Evolutionary conservation across 1,140 invertebrate genomes (phyloP).

Genomic region (Parapsyche elsis): DNA sequence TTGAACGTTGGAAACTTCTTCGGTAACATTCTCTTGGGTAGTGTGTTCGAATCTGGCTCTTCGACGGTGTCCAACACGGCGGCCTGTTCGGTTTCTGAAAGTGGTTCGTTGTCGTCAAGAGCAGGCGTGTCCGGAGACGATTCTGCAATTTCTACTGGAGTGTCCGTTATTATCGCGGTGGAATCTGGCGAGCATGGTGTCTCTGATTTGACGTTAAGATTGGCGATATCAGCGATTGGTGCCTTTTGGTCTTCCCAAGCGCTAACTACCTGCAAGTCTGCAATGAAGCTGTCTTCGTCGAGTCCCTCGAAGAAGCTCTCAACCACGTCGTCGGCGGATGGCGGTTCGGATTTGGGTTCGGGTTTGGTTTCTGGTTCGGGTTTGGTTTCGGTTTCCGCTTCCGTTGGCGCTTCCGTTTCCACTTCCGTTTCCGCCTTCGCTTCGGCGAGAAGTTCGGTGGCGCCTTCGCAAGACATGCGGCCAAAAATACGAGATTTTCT

Average conservation of each 20-base stretch:
- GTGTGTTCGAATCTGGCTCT: background rate
- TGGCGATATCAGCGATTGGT: background rate
- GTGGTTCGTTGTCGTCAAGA: too few relatives aligned
- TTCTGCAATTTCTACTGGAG: background rate
- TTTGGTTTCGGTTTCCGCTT: background rate
- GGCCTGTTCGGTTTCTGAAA: background rate
- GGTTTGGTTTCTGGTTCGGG: background rate
- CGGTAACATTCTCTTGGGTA: background rate
- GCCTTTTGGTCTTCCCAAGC: constrained; percentile 7
- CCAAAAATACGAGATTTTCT: too few relatives aligned
- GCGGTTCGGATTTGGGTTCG: background rate
- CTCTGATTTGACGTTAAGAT: background rate
- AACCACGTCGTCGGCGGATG: constrained; percentile 20
- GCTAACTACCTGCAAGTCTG: constrained; percentile 26
- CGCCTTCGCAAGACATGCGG: too few relatives aligned
- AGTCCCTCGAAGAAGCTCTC: constrained; percentile 38
- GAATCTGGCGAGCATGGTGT: background rate
- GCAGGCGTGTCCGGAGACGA: too few relatives aligned
- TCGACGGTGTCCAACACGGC: background rate
- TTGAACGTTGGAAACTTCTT: background rate
- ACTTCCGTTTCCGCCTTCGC: too few relatives aligned
- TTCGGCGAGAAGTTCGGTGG: too few relatives aligned
- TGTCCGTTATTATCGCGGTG: background rate
- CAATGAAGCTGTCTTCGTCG: constrained; percentile 39
- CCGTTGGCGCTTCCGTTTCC: too few relatives aligned